Base-by-base conservation (phyloP, 2,113 vertebrate species). In the Bucco capensis region DNA sequence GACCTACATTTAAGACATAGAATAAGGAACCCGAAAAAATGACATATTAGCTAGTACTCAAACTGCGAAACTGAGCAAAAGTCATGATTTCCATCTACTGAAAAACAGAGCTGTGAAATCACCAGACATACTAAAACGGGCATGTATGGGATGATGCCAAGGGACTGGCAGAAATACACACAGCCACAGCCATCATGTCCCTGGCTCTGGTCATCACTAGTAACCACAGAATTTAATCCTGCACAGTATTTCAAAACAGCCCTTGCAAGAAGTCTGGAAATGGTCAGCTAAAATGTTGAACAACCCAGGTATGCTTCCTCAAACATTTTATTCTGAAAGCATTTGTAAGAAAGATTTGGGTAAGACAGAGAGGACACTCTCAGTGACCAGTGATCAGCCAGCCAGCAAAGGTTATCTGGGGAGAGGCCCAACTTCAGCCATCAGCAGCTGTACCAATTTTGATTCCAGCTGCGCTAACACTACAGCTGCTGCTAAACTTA, bases 11-110 rank as follows among this genome's bases (percentile, higher is more conserved):
- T 61, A 57, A 83, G 35, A 77, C 8, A 13, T 2, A 77, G 56
- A 91, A 91, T 38, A 23, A 85, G 50, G 46, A 95, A 65, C 53
- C 1, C 2, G 38, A 67, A 23, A 90, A 87, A 89, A 89, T n/a
- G 13, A 77, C 40, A 65, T 19, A 72, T 14, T 11, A 66, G 53
- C 31, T 49, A 30, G 17, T 27, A 53, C 27, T 75, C 46, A 79
- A 47, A 53, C 28, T 37, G 37, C 60, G 61, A 62, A 65, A 33
- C 40, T 70, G 54, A 83, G 58, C 28, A 73, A 62, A 83, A 76
- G 15, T 50, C 12, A 61, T 23, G 2, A 61, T 31, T 72, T 62
- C 47, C 10, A 53, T 12, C 10, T 14, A 61, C 50, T 53, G 25
- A 85, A 89, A 92, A 87, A 56, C 4, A 78, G 57, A 75, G 6